Evolutionary conservation across 2,888 invertebrate species (phyloP).

Genomic region (Leptothorax acervorum): DNA sequence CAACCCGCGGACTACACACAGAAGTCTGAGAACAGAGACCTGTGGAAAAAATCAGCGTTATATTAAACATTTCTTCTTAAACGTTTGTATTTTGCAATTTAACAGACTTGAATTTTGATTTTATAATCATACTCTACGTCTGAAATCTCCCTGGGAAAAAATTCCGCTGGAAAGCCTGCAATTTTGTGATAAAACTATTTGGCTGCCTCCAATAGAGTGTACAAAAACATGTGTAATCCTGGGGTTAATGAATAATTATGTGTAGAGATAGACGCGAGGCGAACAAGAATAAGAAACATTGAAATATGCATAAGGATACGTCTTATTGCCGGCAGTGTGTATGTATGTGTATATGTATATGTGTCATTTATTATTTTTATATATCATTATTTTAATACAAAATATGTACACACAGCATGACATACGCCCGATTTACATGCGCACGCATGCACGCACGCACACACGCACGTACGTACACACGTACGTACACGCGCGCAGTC

Average conservation of each 20-base stretch:
- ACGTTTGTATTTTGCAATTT: background rate
- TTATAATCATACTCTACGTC: background rate
- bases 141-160: background rate
- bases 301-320: constrained; percentile 15
- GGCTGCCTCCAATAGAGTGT: background rate
- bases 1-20: background rate
- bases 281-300: constrained; percentile 17
- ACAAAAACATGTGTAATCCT: background rate
- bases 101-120: constrained; percentile 10
- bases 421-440: background rate
- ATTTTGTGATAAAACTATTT: background rate
- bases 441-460: no score
- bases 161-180: no score
- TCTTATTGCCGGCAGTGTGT: constrained; percentile 32
- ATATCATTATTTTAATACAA: constrained; percentile 80
- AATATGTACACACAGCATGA: constrained; percentile 81
- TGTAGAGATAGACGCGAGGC: background rate
- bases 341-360: constrained; percentile 60
- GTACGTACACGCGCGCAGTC: background rate
- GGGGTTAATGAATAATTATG: constrained; percentile 7
- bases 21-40: background rate
- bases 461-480: no score
- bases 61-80: background rate
- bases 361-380: constrained; percentile 65
- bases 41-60: background rate